Evolutionary conservation across 1,140 invertebrate genomes (phyloP).

Genomic region (Sycophaga agraensis): DNA sequence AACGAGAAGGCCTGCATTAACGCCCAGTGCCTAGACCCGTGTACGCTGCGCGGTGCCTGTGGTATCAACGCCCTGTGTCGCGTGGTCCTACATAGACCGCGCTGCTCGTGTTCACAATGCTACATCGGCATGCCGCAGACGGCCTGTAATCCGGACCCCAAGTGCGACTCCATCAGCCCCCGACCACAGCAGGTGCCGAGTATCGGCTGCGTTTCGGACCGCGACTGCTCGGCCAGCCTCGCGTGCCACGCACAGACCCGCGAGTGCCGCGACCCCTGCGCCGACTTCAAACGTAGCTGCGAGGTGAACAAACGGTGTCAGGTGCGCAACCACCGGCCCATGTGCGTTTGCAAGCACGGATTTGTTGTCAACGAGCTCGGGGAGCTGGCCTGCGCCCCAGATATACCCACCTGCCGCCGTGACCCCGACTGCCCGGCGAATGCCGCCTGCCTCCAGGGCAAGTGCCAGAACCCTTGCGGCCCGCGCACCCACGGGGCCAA

Average conservation of each 20-base stretch:
- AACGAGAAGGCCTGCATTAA: slow-evolving; percentile 88
- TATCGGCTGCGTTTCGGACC: slow-evolving; percentile 65
- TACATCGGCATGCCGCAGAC: slow-evolving; percentile 78
- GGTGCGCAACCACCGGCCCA: slow-evolving; percentile 78
- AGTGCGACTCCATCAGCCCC: slow-evolving; percentile 65
- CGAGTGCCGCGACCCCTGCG: slow-evolving; percentile 79
- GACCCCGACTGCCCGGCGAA: slow-evolving; percentile 85
- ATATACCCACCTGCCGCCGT: slow-evolving; percentile 73
- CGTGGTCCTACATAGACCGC: slow-evolving; percentile 77
- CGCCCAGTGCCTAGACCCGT: slow-evolving; percentile 84
- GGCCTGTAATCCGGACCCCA: slow-evolving; percentile 74
- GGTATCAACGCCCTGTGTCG: slow-evolving; percentile 85
- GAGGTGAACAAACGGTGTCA: slow-evolving; percentile 82
- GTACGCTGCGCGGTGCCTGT: slow-evolving; percentile 81
- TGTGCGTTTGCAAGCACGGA: slow-evolving; percentile 86
- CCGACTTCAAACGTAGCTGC: slow-evolving; percentile 64
- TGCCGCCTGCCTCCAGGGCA: slow-evolving; percentile 76
- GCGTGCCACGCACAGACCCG: slow-evolving; percentile 69
- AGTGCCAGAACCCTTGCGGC: slow-evolving; percentile 84
- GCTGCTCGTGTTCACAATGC: slow-evolving; percentile 85
- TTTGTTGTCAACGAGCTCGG: slow-evolving; percentile 83
- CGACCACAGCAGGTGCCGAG: slow-evolving; percentile 51
- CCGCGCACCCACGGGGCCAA: slow-evolving; percentile 41
- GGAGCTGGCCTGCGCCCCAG: slow-evolving; percentile 79
- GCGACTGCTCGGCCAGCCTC: slow-evolving; percentile 74